These are phyloP conservation scores for Alces alces DNA, from an alignment of 2,113 vertebrate species.

Conservation along the genomic window DNA sequence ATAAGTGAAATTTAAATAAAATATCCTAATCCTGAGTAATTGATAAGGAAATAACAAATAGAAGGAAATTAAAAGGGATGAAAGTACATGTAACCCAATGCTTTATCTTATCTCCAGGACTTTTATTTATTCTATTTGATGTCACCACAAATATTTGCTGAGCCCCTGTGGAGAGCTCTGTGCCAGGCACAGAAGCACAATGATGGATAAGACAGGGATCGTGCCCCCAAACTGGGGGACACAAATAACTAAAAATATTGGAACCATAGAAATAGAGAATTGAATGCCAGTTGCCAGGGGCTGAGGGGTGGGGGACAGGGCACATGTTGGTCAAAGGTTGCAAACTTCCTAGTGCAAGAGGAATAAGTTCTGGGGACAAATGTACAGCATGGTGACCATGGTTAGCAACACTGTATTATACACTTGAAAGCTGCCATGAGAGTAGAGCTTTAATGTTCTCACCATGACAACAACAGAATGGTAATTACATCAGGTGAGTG, in stretches of 20 bases:
- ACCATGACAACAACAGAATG: neutral
- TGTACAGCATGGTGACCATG: neutral
- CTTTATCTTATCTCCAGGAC: slow-evolving; percentile 54
- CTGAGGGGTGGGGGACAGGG: neutral
- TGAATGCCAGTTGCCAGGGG: neutral
- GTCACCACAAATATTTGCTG: neutral
- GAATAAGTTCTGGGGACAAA: neutral
- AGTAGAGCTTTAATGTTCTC: neutral
- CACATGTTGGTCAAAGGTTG: neutral
- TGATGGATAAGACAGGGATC: neutral
- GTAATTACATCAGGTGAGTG: neutral
- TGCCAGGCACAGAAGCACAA: neutral
- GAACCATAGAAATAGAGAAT: neutral
- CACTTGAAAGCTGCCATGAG: neutral
- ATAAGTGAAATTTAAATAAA: slow-evolving; percentile 49
- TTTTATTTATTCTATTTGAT: slow-evolving; percentile 34
- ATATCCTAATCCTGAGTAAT: slow-evolving; percentile 2
- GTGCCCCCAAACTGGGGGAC: neutral
- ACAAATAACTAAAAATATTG: neutral
- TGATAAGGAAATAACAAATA: slow-evolving; percentile 33
- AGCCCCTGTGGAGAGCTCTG: neutral
- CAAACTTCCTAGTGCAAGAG: neutral
- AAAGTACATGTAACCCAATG: neutral
- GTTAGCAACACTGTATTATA: neutral
- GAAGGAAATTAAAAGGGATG: slow-evolving; percentile 58